Evolutionary conservation across 2,113 vertebrate genomes (phyloP).

Genomic region (Mirounga angustirostris): DNA sequence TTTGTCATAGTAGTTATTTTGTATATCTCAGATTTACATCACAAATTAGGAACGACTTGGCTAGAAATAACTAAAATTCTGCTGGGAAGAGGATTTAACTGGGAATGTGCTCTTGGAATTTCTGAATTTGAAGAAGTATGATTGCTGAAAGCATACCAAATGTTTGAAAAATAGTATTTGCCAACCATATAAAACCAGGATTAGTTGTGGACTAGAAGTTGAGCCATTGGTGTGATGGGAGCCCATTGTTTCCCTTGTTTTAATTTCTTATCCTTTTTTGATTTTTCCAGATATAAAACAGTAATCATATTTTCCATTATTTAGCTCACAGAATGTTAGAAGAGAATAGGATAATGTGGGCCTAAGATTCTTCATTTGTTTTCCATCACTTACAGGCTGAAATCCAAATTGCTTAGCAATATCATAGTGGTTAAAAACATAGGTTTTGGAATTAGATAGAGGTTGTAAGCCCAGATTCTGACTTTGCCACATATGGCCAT

Average conservation of each 20-base stretch:
- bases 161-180: slow-evolving; percentile 60
- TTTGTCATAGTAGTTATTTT: slow-evolving; percentile 43
- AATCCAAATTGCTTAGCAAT: slow-evolving; percentile 76
- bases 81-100: slow-evolving; percentile 44
- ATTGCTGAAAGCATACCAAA: slow-evolving; percentile 67
- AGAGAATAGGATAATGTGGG: slow-evolving; percentile 54
- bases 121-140: slow-evolving; percentile 56
- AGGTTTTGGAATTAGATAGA: slow-evolving; percentile 63
- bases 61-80: slow-evolving; percentile 61
- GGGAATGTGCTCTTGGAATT: slow-evolving; percentile 60
- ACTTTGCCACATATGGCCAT: not conserved
- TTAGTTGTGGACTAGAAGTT: slow-evolving; percentile 24
- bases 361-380: slow-evolving; percentile 72
- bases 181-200: slow-evolving; percentile 61
- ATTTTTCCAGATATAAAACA: slow-evolving; percentile 54
- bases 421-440: slow-evolving; percentile 67
- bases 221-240: not conserved
- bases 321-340: slow-evolving; percentile 69
- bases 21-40: slow-evolving; percentile 54
- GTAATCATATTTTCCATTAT: slow-evolving; percentile 67
- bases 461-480: slow-evolving; percentile 39
- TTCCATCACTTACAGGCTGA: slow-evolving; percentile 68
- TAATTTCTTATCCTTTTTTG: slow-evolving; percentile 49
- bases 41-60: slow-evolving; percentile 52
- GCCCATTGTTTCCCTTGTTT: slow-evolving; percentile 14